These are phyloP conservation scores for Megalops atlanticus DNA, from an alignment of 2,113 vertebrate species.

Conservation along the genomic window DNA sequence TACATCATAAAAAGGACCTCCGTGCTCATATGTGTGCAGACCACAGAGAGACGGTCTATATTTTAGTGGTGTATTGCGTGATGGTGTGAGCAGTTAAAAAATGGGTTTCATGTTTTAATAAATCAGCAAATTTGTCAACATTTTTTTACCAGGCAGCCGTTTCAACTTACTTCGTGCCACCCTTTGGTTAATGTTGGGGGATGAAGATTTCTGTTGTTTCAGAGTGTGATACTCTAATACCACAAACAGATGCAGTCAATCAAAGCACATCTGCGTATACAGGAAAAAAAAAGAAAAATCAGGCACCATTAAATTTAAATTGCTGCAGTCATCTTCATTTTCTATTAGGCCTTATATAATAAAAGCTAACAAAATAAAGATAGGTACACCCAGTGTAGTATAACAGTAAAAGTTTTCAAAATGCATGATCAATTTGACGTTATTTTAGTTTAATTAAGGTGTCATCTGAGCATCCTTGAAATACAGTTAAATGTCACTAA, in stretches of 20 bases:
- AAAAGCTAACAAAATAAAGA: no score
- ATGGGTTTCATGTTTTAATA: conserved; percentile 17
- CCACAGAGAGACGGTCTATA: background rate
- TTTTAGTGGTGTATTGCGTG: background rate
- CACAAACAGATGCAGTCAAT: conserved; percentile 28
- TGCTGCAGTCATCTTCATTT: background rate
- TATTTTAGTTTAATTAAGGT: no score
- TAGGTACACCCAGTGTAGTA: no score
- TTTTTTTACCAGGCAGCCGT: conserved; percentile 5
- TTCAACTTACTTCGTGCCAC: background rate
- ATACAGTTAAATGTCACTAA: no score
- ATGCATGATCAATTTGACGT: no score
- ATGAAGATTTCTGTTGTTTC: conserved; percentile 8
- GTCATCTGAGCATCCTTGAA: no score
- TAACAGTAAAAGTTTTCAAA: no score
- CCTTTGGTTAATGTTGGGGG: background rate
- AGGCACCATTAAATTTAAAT: background rate
- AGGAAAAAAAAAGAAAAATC: background rate
- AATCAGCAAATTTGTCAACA: conserved; percentile 21
- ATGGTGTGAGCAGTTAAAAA: background rate
- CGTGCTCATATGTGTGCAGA: background rate
- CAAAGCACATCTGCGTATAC: conserved; percentile 17
- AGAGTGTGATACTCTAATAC: background rate
- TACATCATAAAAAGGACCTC: background rate
- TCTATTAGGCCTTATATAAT: no score